Evolutionary conservation across 2,113 vertebrate genomes (phyloP).

Genomic region (human): DNA sequence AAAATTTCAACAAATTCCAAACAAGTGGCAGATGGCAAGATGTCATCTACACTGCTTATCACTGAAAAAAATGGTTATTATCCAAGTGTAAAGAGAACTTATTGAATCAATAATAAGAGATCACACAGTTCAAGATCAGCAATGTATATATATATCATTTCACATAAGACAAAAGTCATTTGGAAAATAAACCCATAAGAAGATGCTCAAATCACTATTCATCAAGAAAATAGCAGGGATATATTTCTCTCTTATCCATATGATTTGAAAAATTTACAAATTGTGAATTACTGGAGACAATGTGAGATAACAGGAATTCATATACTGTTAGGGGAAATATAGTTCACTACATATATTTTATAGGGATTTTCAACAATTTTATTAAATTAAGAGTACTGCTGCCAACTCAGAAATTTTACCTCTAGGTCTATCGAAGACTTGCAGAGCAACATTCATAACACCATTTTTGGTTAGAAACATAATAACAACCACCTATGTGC

Average conservation of each 20-base stretch:
- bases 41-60: not conserved
- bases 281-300: not conserved
- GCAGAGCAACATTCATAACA: too few relatives aligned
- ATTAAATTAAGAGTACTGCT: not conserved
- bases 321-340: not conserved
- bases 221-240: not conserved
- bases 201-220: not conserved
- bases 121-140: not conserved
- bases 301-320: not conserved
- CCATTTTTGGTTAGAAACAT: not conserved
- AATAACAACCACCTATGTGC: not conserved
- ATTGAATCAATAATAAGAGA: not conserved
- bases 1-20: constrained; percentile 14
- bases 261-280: not conserved
- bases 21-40: not conserved
- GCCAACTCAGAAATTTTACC: not conserved
- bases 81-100: not conserved
- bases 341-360: not conserved
- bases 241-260: not conserved
- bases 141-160: not conserved
- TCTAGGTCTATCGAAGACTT: not conserved
- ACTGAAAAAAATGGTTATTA: not conserved
- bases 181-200: constrained; percentile 35
- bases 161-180: not conserved
- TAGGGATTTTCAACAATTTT: not conserved